These are phyloP conservation scores for Scortum barcoo DNA, from an alignment of 2,113 vertebrate genomes.

Conservation along the genomic window DNA sequence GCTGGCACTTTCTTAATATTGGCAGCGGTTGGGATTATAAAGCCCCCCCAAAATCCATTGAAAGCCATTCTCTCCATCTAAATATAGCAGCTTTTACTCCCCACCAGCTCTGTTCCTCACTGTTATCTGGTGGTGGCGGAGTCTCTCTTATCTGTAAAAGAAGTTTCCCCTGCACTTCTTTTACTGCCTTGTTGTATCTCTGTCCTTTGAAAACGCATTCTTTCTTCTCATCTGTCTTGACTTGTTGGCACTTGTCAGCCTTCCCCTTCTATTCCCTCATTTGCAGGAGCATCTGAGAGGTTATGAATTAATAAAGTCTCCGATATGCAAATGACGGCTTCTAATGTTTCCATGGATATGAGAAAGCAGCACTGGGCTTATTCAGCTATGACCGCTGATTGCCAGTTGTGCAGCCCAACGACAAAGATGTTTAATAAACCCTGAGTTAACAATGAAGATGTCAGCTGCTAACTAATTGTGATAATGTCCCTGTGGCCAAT, in stretches of 20 bases:
- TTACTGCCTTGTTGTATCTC: slow-evolving; percentile 8
- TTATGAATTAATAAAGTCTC: slow-evolving; percentile 48
- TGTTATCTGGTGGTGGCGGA: slow-evolving; percentile 39
- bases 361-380: slow-evolving; percentile 7
- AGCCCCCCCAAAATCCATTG: slow-evolving; percentile 40
- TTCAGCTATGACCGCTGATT: slow-evolving; percentile 41
- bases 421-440: slow-evolving; percentile 52
- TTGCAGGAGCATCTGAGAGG: slow-evolving; percentile 31
- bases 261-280: slow-evolving; percentile 11
- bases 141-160: slow-evolving; percentile 48
- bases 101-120: slow-evolving; percentile 12
- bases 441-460: slow-evolving; percentile 50
- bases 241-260: slow-evolving; percentile 30
- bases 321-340: slow-evolving; percentile 32
- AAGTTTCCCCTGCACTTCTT: slow-evolving; percentile 22
- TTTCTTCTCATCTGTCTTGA: slow-evolving; percentile 15
- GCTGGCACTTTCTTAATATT: slow-evolving; percentile 45
- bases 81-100: slow-evolving; percentile 49
- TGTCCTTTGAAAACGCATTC: slow-evolving; percentile 22
- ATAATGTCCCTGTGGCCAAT: slow-evolving; percentile 56
- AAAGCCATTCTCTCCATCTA: slow-evolving; percentile 43
- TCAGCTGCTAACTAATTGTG: slow-evolving; percentile 59
- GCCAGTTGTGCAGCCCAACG: slow-evolving; percentile 34
- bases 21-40: slow-evolving; percentile 49
- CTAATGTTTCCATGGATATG: slow-evolving; percentile 43